A percentile compares a stretch with the other conserved stretches of the same genome.
phyloP scores from a whole-genome alignment of 35 echinoderm and acorn worm genomes.

The Ptychodera flava region DNA sequence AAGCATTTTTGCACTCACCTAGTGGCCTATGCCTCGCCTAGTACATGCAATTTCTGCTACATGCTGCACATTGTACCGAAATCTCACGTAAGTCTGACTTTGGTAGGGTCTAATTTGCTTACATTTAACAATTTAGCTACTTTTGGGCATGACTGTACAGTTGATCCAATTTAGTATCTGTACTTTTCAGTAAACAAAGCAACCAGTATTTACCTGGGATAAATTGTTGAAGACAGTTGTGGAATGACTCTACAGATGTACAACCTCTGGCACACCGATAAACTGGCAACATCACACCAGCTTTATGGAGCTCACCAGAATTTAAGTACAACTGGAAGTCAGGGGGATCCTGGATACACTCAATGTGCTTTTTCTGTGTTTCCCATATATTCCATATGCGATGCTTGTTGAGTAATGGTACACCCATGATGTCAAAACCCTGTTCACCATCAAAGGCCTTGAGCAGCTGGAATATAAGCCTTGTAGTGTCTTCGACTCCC shows the following conservation, averaged over 20 bases:
- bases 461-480: constrained; percentile 24
- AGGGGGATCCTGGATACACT: constrained; percentile 41
- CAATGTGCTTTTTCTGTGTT: constrained; percentile 30
- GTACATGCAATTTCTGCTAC: no score
- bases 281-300: constrained; percentile 3
- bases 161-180: no score
- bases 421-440: constrained; percentile 32
- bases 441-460: not conserved
- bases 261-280: constrained; percentile 49
- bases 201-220: constrained; percentile 60
- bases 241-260: constrained; percentile 33
- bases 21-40: no score
- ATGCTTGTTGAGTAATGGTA: constrained; percentile 24
- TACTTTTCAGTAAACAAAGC: no score
- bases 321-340: constrained; percentile 33
- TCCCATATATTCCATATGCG: constrained; percentile 17
- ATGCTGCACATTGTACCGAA: no score
- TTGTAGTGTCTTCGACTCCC: constrained; percentile 17
- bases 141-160: no score
- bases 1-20: no score
- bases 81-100: no score
- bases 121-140: no score
- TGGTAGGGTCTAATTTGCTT: no score
- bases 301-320: constrained; percentile 25
- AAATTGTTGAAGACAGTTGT: constrained; percentile 46